Conservation (phyloP, 2,113 vertebrate genomes). For the Trematomus loennbergii region DNA sequence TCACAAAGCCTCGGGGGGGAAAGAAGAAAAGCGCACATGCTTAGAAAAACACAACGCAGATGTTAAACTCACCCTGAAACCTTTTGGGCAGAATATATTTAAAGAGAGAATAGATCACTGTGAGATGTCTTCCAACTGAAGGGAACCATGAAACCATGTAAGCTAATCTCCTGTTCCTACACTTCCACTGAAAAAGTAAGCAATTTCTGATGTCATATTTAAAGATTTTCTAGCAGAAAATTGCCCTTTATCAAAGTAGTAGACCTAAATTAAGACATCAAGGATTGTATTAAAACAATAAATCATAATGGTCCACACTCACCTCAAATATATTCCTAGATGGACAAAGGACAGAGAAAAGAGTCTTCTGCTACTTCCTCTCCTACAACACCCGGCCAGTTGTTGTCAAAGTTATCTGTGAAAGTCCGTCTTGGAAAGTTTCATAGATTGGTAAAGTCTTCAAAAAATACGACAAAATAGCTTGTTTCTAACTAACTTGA, state of each 20-base stretch:
- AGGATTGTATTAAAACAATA: too few relatives aligned
- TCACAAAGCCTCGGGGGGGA: slow-evolving; percentile 20
- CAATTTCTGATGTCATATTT: background rate
- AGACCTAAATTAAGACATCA: too few relatives aligned
- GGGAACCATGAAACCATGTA: background rate
- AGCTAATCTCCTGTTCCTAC: background rate
- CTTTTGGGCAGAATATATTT: background rate
- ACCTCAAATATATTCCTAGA: too few relatives aligned
- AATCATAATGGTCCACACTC: too few relatives aligned
- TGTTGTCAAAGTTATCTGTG: too few relatives aligned
- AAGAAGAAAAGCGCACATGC: slow-evolving; percentile 8
- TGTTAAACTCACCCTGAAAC: slow-evolving; percentile 29
- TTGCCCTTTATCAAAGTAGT: background rate
- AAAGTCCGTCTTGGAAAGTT: too few relatives aligned
- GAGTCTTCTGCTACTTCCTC: too few relatives aligned
- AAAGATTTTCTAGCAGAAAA: background rate
- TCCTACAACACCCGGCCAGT: too few relatives aligned
- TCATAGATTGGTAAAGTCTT: too few relatives aligned
- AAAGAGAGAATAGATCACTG: slow-evolving; percentile 1
- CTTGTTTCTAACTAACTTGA: too few relatives aligned
- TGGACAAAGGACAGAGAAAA: too few relatives aligned
- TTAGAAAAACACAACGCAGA: slow-evolving; percentile 40
- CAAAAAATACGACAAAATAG: too few relatives aligned
- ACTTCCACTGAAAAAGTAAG: background rate
- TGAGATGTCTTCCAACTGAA: background rate